A percentile compares a stretch with the other conserved stretches of the same genome.
Evolutionary conservation across 2,888 invertebrate genomes (phyloP).

Genomic region (Yponomeuta sedellus): DNA sequence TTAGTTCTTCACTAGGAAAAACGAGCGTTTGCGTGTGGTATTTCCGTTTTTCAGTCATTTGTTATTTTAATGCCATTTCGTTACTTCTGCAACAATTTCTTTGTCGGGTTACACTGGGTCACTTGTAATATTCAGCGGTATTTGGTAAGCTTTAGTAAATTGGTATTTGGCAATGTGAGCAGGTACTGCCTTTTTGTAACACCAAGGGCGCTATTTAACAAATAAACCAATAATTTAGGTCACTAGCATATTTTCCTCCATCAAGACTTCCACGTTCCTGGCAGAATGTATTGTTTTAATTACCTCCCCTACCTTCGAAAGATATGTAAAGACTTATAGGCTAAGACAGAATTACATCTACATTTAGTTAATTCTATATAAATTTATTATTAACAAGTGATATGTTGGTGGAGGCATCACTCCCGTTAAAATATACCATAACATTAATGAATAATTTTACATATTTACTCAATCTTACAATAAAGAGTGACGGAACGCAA

Average conservation of each 20-base stretch:
- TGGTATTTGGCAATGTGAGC: too few relatives aligned
- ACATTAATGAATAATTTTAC: constrained; percentile 52
- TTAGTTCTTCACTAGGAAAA: too few relatives aligned
- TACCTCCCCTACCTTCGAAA: constrained; percentile 37
- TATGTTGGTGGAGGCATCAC: constrained; percentile 72
- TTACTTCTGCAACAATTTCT: too few relatives aligned
- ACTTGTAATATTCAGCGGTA: too few relatives aligned
- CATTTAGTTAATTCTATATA: constrained; percentile 54
- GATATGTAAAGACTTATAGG: constrained; percentile 61
- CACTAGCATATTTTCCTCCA: not conserved
- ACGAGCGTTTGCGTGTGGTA: too few relatives aligned
- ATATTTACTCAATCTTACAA: constrained; percentile 35
- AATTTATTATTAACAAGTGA: constrained; percentile 74
- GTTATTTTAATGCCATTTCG: too few relatives aligned
- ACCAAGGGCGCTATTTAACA: not conserved
- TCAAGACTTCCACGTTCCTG: constrained; percentile 30
- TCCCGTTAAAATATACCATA: constrained; percentile 60
- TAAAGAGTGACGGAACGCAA: constrained; percentile 42
- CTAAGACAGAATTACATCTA: constrained; percentile 68
- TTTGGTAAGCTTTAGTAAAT: too few relatives aligned
- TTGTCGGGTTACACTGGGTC: too few relatives aligned
- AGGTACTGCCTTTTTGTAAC: too few relatives aligned
- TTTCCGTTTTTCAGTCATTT: too few relatives aligned
- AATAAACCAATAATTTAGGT: not conserved
- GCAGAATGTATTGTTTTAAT: constrained; percentile 30